These are phyloP conservation scores for Drosophila sp. DNA, from an alignment of 1,140 invertebrate species.

Conservation along the genomic window DNA sequence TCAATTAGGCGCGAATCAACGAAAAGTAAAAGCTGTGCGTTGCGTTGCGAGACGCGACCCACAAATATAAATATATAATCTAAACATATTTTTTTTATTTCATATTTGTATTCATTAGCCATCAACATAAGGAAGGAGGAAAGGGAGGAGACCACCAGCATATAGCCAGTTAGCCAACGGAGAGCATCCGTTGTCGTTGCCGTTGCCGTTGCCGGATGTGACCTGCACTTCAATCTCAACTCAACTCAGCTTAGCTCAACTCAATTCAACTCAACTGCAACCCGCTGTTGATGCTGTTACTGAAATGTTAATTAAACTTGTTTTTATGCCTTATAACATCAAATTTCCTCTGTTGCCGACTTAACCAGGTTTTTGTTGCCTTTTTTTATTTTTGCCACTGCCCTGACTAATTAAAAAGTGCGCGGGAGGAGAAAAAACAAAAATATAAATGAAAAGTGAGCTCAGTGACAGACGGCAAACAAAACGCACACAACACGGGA, in stretches of 20 bases:
- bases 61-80: constrained; percentile 6
- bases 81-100: constrained; percentile 17
- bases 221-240: constrained; percentile 63
- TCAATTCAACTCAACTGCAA: constrained; percentile 31
- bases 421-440: constrained; percentile 24
- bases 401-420: constrained; percentile 72
- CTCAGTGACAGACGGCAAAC: constrained; percentile 43
- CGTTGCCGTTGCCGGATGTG: constrained; percentile 66
- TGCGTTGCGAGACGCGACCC: neutral
- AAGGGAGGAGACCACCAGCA: constrained; percentile 21
- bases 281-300: constrained; percentile 24
- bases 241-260: constrained; percentile 11
- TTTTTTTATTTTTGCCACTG: neutral
- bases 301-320: constrained; percentile 75
- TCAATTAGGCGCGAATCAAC: constrained; percentile 62
- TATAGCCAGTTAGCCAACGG: constrained; percentile 13
- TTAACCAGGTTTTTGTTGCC: constrained; percentile 17
- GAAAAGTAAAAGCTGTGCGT: constrained; percentile 10
- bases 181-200: constrained; percentile 63
- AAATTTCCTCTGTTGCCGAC: constrained; percentile 21
- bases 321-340: constrained; percentile 20
- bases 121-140: neutral
- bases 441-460: constrained; percentile 28
- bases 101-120: constrained; percentile 77
- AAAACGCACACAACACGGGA: constrained; percentile 48